Evolutionary conservation across 2,888 invertebrate species (phyloP).

Genomic region (Leptopilina drosophilae): DNA sequence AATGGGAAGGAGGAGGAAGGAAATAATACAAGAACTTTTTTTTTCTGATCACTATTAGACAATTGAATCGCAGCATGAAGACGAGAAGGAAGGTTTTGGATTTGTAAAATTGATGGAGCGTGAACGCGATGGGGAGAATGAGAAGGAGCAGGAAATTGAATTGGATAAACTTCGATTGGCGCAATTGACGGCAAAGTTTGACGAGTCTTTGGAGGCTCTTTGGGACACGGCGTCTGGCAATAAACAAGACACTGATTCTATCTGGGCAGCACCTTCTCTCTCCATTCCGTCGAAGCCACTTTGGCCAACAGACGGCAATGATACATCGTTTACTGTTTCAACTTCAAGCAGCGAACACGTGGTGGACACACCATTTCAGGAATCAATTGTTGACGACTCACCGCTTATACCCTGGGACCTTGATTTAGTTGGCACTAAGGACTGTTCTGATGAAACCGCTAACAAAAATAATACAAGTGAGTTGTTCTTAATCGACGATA

Average conservation of each 20-base stretch:
- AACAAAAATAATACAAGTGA: conserved; percentile 68
- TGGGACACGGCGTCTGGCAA: conserved; percentile 80
- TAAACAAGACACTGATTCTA: conserved; percentile 74
- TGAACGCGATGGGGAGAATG: conserved; percentile 66
- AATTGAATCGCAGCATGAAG: conserved; percentile 64
- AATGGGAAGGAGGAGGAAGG: too few relatives aligned
- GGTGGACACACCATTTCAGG: conserved; percentile 67
- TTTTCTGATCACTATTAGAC: conserved; percentile 54
- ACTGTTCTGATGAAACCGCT: conserved; percentile 68
- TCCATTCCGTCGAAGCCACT: conserved; percentile 73
- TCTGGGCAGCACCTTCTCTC: conserved; percentile 75
- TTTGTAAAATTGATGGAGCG: conserved; percentile 74
- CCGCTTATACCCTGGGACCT: conserved; percentile 74
- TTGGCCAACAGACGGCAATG: conserved; percentile 71
- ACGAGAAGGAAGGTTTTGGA: conserved; percentile 71
- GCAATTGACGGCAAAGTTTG: conserved; percentile 83
- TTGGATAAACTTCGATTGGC: conserved; percentile 80
- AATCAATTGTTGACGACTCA: conserved; percentile 70
- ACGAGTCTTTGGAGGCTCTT: conserved; percentile 83
- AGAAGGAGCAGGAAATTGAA: conserved; percentile 70
- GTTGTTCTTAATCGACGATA: conserved; percentile 40
- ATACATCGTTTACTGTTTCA: conserved; percentile 65
- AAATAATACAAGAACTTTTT: too few relatives aligned
- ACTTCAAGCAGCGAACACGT: conserved; percentile 63
- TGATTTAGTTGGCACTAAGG: conserved; percentile 72